Percentiles rank a stretch among this genome's conserved stretches.
phyloP scores from a whole-genome alignment of 64 coral and sea anemone genomes.

The Montipora efflorescens region DNA sequence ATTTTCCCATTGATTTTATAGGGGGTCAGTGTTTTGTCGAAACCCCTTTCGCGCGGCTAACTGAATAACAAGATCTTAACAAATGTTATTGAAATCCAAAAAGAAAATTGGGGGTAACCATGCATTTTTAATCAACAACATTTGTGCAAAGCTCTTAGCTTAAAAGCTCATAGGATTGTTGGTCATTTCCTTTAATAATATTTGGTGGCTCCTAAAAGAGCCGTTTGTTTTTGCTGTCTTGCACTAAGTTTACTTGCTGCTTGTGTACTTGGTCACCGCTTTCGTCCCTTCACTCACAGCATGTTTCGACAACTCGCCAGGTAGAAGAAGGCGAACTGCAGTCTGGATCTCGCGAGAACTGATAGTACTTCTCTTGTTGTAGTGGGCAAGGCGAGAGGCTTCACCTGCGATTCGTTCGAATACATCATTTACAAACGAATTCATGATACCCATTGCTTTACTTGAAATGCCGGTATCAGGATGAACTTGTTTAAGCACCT shows the following conservation, averaged over 20 bases:
- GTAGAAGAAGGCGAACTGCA: slow-evolving; percentile 11
- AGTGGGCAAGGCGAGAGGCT: slow-evolving; percentile 38
- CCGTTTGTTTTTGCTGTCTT: background rate
- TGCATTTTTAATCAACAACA: too few species aligned
- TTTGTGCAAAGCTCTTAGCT: too few species aligned
- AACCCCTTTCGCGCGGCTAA: too few species aligned
- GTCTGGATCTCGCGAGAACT: slow-evolving; percentile 45
- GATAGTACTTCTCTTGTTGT: slow-evolving; percentile 44
- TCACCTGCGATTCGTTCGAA: slow-evolving; percentile 42
- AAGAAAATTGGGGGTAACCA: too few species aligned
- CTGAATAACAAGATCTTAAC: too few species aligned
- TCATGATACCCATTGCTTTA: slow-evolving; percentile 52
- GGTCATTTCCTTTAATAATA: slow-evolving; percentile 7
- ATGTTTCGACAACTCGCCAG: slow-evolving; percentile 29
- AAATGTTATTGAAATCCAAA: too few species aligned
- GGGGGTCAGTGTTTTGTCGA: too few species aligned
- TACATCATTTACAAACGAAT: slow-evolving; percentile 39
- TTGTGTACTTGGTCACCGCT: slow-evolving; percentile 42
- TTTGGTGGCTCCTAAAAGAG: slow-evolving; percentile 60
- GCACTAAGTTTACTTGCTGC: background rate
- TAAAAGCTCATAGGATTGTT: background rate
- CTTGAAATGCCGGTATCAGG: slow-evolving; percentile 43
- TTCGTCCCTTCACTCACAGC: slow-evolving; percentile 42
- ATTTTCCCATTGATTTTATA: too few species aligned
- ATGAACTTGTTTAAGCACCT: slow-evolving; percentile 47